Base-by-base conservation (phyloP, 2,888 invertebrate species). In the Scaptomyza cyrtandrae region DNA sequence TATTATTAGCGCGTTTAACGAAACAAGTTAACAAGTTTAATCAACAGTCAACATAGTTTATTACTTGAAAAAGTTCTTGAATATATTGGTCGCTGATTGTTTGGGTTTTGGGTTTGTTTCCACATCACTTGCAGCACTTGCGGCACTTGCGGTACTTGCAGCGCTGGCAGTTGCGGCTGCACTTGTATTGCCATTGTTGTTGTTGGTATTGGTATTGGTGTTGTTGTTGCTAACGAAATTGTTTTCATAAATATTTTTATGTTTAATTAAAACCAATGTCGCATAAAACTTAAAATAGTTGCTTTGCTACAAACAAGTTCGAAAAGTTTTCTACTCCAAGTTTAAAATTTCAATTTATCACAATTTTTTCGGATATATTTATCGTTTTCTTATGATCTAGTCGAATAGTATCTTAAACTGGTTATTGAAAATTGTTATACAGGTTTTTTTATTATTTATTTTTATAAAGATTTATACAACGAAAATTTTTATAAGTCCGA, bases 21-120 rank as follows among this genome's bases (percentile, higher is more conserved):
- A 60, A 60, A 56, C 44, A 79, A 75, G 33, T 35, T 16, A 49
- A 33, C 41, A 46, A n/a, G n/a, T n/a, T n/a, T n/a, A n/a, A 19
- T 59, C 19, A 70, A 57, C 45, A 73, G 43, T 68, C 46, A 49
- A 46, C 48, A 61, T 9, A 14, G 2, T 39, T 24, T 50, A 67
- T 95, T 97, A 98, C 98, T 98, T 98, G 96, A 98, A 97, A 94
- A 97, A 97, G 94, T 97, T 97, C 95, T 97, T 97, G 95, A 98
- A 97, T 93, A 97, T 97, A 94, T 96, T 96, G 92, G 96, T 96
- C 65, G 96, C 95, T 89, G 97, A 96, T 91, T 97, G 95, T 93
- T 96, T 96, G 88, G 95, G 95, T 59, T 89, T 90, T 45, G 83
- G 93, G 6, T 16, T 41, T 92, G 78, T 92, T 91, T 75, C 93